These are phyloP conservation scores for Sesia bembeciformis DNA, from an alignment of 2,888 invertebrate species.

Conservation along the genomic window DNA sequence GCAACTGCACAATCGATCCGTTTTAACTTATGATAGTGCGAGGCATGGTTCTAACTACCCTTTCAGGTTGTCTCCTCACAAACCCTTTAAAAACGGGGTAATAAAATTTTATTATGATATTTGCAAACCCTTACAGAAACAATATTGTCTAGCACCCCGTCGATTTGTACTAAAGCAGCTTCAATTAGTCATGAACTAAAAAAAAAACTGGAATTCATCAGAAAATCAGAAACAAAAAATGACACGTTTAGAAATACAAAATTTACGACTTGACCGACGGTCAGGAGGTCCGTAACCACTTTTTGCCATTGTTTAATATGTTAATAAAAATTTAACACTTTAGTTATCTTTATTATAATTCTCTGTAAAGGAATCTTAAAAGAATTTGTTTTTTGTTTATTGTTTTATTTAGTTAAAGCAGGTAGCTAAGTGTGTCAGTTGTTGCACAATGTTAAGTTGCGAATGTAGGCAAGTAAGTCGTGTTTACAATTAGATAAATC, in stretches of 20 bases:
- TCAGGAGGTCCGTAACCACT: slow-evolving; percentile 29
- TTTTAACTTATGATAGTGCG: slow-evolving; percentile 59
- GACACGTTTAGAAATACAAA: slow-evolving; percentile 35
- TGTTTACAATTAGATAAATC: too few species aligned
- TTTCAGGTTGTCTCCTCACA: slow-evolving; percentile 49
- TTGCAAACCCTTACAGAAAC: slow-evolving; percentile 58
- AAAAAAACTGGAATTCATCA: slow-evolving; percentile 43
- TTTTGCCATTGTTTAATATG: slow-evolving; percentile 48
- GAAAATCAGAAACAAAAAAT: slow-evolving; percentile 51
- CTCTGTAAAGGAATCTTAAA: slow-evolving; percentile 20
- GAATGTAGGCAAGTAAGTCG: background rate
- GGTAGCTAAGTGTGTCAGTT: slow-evolving; percentile 19
- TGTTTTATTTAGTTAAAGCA: slow-evolving; percentile 16
- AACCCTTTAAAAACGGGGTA: slow-evolving; percentile 70
- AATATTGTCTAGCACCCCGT: slow-evolving; percentile 52
- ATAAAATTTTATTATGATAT: slow-evolving; percentile 72
- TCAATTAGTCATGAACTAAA: slow-evolving; percentile 63
- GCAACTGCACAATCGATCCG: slow-evolving; percentile 61
- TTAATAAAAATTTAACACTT: slow-evolving; percentile 64
- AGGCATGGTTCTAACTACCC: slow-evolving; percentile 53
- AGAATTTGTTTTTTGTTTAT: background rate
- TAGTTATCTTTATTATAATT: slow-evolving; percentile 40
- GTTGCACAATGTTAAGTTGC: slow-evolving; percentile 10
- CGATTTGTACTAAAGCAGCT: slow-evolving; percentile 36
- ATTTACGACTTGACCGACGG: slow-evolving; percentile 51